Percentiles rank a stretch among this genome's conserved stretches.
Evolutionary conservation across 2,888 invertebrate species (phyloP).

Genomic region (Stenolophus ochropezus): DNA sequence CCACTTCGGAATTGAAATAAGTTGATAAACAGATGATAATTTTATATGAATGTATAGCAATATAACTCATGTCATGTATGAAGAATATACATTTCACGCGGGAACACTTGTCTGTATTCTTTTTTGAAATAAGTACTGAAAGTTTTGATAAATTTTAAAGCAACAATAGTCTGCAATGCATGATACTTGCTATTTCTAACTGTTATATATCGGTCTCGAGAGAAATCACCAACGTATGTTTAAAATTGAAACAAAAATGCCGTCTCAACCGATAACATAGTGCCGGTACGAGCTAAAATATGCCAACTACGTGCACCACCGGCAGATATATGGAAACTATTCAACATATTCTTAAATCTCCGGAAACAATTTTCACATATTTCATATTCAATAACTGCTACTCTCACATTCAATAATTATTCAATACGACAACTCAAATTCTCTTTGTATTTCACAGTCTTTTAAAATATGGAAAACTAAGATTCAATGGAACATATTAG

Average conservation of each 20-base stretch:
- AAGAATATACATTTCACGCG: not conserved
- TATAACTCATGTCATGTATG: not conserved
- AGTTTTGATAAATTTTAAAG: conserved; percentile 41
- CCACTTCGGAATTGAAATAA: no score
- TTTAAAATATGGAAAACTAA: not conserved
- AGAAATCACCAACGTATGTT: conserved; percentile 42
- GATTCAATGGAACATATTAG: no score
- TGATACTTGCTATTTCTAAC: conserved; percentile 39
- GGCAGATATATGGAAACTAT: not conserved
- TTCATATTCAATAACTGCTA: not conserved
- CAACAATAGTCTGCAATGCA: conserved; percentile 31
- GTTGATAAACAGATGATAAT: no score
- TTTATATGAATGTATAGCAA: not conserved
- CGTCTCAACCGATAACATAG: conserved; percentile 41
- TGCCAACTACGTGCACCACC: not conserved
- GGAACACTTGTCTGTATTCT: not conserved
- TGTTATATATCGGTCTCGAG: conserved; percentile 32
- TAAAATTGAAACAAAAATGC: conserved; percentile 46
- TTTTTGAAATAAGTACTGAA: conserved; percentile 32
- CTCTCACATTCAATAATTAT: not conserved
- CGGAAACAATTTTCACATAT: not conserved
- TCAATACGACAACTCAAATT: no score
- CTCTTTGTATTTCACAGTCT: no score
- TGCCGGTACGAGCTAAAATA: conserved; percentile 1
- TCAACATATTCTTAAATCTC: not conserved